phyloP scores from a whole-genome alignment of 2,797 vertebrate genomes.

The Rhinatrema bivittatum region DNA sequence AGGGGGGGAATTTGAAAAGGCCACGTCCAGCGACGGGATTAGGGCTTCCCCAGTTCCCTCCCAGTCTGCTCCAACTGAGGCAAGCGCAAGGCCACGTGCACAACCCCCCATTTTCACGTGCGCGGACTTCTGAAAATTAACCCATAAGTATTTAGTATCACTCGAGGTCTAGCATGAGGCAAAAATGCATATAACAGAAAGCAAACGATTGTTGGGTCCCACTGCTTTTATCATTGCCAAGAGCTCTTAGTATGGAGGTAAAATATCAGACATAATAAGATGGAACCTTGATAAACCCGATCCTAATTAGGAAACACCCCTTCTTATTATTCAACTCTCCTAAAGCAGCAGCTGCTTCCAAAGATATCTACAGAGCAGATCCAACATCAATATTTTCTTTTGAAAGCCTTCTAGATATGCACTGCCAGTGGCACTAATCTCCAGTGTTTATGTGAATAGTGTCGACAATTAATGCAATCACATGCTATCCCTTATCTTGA shows the following conservation, averaged over 20 bases:
- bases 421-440: constrained; percentile 26
- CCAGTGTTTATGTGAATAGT: constrained; percentile 11
- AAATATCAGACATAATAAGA: constrained; percentile 18
- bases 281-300: constrained; percentile 12
- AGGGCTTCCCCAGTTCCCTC: too few species aligned
- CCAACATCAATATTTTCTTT: constrained; percentile 20
- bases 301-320: constrained; percentile 24
- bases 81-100: too few species aligned
- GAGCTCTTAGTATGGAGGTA: constrained; percentile 14
- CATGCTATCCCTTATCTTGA: constrained; percentile 18
- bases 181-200: neutral
- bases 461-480: constrained; percentile 12
- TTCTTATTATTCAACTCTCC: neutral
- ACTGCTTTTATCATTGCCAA: constrained; percentile 11
- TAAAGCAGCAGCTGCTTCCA: constrained; percentile 25
- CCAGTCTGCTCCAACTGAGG: too few species aligned
- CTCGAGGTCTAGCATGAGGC: too few species aligned
- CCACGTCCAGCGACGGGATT: too few species aligned
- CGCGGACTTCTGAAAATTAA: too few species aligned
- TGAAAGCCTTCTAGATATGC: constrained; percentile 36
- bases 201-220: constrained; percentile 15
- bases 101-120: too few species aligned
- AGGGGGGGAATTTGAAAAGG: too few species aligned
- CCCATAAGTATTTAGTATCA: too few species aligned
- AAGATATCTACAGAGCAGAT: constrained; percentile 29